Percentiles rank a stretch among this genome's conserved stretches.
Evolutionary conservation across 2,888 invertebrate genomes (phyloP).

Genomic region (Drosophila nigricruria): DNA sequence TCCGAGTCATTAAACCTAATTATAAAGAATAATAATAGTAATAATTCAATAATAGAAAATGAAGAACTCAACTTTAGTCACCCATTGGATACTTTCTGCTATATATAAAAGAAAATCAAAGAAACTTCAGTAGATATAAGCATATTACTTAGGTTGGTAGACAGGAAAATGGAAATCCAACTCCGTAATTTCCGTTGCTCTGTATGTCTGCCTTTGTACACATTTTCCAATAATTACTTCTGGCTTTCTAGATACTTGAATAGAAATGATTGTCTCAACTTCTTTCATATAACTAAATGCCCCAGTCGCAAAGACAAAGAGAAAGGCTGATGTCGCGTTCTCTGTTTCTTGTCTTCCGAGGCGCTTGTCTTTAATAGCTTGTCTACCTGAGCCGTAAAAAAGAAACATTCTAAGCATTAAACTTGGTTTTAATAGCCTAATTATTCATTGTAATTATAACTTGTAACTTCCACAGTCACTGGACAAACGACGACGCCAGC

Average conservation of each 20-base stretch:
- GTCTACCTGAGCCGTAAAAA: slow-evolving; percentile 4
- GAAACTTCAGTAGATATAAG: background rate
- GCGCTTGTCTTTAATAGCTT: slow-evolving; percentile 9
- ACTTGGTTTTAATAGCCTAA: slow-evolving; percentile 17
- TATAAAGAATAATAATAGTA: background rate
- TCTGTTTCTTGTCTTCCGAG: slow-evolving; percentile 7
- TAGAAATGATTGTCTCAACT: slow-evolving; percentile 19
- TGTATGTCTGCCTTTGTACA: slow-evolving; percentile 19
- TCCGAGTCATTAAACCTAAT: background rate
- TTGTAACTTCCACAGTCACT: slow-evolving; percentile 88
- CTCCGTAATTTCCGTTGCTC: slow-evolving; percentile 37
- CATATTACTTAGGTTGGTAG: slow-evolving; percentile 1
- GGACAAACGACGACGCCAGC: slow-evolving; percentile 93
- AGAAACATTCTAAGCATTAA: slow-evolving; percentile 6
- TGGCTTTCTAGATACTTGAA: slow-evolving; percentile 50
- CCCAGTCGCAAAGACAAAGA: slow-evolving; percentile 56
- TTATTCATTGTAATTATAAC: slow-evolving; percentile 5
- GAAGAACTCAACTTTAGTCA: background rate
- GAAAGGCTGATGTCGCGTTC: slow-evolving; percentile 56
- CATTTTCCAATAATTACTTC: slow-evolving; percentile 56
- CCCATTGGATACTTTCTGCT: background rate
- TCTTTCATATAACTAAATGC: slow-evolving; percentile 26
- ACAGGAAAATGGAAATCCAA: slow-evolving; percentile 52
- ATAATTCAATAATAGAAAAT: background rate
- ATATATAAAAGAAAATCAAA: background rate